phyloP scores from a whole-genome alignment of 2,113 vertebrate species.

The Microtus oregoni region DNA sequence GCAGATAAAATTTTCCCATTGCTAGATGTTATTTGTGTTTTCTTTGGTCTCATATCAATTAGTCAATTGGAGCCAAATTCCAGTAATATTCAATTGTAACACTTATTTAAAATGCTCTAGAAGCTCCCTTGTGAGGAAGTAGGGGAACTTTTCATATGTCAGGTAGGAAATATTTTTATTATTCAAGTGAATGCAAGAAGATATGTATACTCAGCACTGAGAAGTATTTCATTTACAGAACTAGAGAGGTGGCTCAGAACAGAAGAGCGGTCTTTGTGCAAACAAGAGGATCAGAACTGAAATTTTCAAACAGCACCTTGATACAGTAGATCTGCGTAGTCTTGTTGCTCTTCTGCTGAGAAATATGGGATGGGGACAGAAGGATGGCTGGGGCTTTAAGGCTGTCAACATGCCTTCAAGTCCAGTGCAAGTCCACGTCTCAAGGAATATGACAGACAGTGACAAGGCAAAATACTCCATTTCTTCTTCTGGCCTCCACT shows the following conservation, averaged over 20 bases:
- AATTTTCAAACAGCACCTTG: too few relatives aligned
- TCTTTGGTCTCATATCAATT: slow-evolving; percentile 52
- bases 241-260: neutral
- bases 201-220: neutral
- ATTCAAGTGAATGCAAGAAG: neutral
- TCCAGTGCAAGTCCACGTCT: neutral
- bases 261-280: neutral
- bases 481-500: neutral
- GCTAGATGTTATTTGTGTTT: neutral
- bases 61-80: slow-evolving; percentile 28
- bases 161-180: neutral
- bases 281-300: neutral
- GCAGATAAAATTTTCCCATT: slow-evolving; percentile 20
- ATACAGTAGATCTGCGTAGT: neutral
- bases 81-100: slow-evolving; percentile 44
- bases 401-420: neutral
- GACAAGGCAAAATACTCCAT: neutral
- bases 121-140: neutral
- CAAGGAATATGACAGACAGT: neutral
- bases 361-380: too few relatives aligned
- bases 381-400: too few relatives aligned
- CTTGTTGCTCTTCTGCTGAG: neutral
- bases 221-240: neutral
- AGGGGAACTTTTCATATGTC: neutral
- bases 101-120: slow-evolving; percentile 51